A percentile compares a stretch with the other conserved stretches of the same genome.
phyloP scores from a whole-genome alignment of 2,797 vertebrate species.

The Chelonia mydas region DNA sequence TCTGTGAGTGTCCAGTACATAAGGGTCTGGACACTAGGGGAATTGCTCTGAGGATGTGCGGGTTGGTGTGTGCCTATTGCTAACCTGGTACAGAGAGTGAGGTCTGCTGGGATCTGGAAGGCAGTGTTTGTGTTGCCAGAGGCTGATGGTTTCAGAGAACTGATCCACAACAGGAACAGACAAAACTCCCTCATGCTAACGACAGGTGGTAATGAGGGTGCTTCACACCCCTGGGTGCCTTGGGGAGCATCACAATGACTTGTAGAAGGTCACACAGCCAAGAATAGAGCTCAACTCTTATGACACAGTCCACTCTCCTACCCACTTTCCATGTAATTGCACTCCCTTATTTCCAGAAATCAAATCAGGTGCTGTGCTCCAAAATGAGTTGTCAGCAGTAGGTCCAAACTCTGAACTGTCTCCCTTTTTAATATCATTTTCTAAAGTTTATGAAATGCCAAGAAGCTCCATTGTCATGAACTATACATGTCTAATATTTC shows the following conservation, averaged over 20 bases:
- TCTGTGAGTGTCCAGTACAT: not conserved
- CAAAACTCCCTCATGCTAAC: not conserved
- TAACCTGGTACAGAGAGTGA: not conserved
- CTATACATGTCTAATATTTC: constrained; percentile 9
- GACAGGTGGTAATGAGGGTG: not conserved
- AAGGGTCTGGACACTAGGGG: not conserved
- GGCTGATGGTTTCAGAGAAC: not conserved
- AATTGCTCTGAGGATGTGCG: not conserved
- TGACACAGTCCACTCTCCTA: not conserved
- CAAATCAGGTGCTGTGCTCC: not conserved
- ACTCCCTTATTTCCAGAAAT: not conserved
- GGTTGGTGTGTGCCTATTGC: not conserved
- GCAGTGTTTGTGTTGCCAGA: not conserved
- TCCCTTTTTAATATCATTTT: not conserved
- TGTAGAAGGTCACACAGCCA: not conserved
- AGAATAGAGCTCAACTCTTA: not conserved
- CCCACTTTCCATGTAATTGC: not conserved
- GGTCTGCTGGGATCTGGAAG: not conserved
- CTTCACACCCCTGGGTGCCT: not conserved
- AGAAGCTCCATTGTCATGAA: not conserved
- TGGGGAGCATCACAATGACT: not conserved
- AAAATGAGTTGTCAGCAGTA: not conserved
- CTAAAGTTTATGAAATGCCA: not conserved
- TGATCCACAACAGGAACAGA: not conserved
- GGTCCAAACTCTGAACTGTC: not conserved